Base-by-base conservation (phyloP, 2,113 vertebrate genomes). In the Pangasianodon hypophthalmus region DNA sequence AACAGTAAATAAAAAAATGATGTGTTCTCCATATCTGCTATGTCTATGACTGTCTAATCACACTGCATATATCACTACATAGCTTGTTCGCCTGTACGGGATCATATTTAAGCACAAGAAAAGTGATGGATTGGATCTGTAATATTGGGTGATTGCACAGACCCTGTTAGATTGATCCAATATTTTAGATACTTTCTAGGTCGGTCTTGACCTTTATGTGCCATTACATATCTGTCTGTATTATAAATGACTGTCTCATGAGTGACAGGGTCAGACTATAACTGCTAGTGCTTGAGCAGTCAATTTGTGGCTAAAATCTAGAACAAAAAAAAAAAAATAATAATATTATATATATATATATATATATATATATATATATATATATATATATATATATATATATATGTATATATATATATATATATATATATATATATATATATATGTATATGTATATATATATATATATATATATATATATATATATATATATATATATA, bases 141-240 rank as follows among this genome's bases (percentile, higher is more conserved):
- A 92, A 80, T 87, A 89, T 60, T 84, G 81, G 90, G 88, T 89
- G 91, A 87, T 58, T 32, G 37, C 81, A 52, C 88, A 85, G 88
- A 90, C 92, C 73, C 88, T 87, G 69, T 75, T 83, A 90, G 69
- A 24, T 50, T 67, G 79, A 52, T 81, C 14, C 3, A 50, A 10
- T 79, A 50, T 48, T 79, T 79, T 79, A 18, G 79, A 52, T 69
- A 29, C 44, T 10, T 80, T 64, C 60, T 48, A 48, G 26, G 60
- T 50, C 62, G 16, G 26, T 85, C 58, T 67, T 85, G 60, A 85
- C 60, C 41, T 48, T 85, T 67, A 64, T 62, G 83, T 46, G 18
- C 41, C 24, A n/a, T 85, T 46, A 85, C 26, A n/a, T 85, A 11
- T 48, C 41, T 46, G 41, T 46, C 37, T 85, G 56, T 64, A 85